A percentile compares a stretch with the other conserved stretches of the same genome.
phyloP scores from a whole-genome alignment of 2,888 invertebrate species.

The Heliconius ismenius region DNA sequence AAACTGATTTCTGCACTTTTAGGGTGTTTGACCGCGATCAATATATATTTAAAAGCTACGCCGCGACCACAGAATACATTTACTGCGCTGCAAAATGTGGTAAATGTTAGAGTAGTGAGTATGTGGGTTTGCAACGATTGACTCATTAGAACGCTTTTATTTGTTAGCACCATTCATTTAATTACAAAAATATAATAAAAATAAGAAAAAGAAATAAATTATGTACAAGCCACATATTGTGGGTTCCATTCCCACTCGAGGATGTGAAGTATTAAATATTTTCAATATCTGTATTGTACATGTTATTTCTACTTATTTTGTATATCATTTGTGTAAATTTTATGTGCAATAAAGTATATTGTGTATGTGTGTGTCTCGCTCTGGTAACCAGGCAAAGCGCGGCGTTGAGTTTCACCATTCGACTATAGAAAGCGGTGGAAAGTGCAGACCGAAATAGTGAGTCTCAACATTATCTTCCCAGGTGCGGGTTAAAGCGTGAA shows the following conservation, averaged over 20 bases:
- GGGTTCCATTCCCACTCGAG: neutral
- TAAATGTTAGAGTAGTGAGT: constrained; percentile 2
- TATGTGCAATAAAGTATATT: too few relatives aligned
- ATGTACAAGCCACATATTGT: neutral
- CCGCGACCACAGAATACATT: constrained; percentile 21
- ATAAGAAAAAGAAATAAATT: neutral
- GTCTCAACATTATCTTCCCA: too few relatives aligned
- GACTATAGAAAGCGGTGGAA: too few relatives aligned
- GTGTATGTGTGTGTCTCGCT: too few relatives aligned
- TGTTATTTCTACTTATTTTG: too few relatives aligned
- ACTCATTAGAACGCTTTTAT: constrained; percentile 18
- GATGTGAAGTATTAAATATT: too few relatives aligned
- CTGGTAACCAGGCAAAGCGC: too few relatives aligned
- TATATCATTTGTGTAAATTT: too few relatives aligned
- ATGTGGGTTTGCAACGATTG: constrained; percentile 19
- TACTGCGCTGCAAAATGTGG: constrained; percentile 24
- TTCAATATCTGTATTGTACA: too few relatives aligned
- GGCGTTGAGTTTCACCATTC: too few relatives aligned
- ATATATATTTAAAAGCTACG: constrained; percentile 23
- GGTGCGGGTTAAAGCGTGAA: neutral
- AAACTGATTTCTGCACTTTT: constrained; percentile 1
- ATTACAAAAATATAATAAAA: neutral
- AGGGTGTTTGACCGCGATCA: constrained; percentile 5
- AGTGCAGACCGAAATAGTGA: too few relatives aligned
- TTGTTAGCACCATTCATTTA: neutral